phyloP scores from a whole-genome alignment of 64 coral and sea anemone genomes.

The Montipora capricornis region DNA sequence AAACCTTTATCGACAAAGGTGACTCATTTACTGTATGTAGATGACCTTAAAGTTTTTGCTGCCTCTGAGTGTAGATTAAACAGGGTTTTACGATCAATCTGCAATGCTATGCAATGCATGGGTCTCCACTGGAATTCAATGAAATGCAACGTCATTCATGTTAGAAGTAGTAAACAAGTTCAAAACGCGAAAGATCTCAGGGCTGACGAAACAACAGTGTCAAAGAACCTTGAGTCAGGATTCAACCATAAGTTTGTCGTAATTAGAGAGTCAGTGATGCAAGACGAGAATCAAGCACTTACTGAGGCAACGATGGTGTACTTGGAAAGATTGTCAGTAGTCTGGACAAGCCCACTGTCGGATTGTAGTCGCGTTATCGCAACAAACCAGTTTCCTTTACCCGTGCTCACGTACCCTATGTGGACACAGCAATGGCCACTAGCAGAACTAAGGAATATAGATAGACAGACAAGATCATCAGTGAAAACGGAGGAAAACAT shows the following conservation, averaged over 20 bases:
- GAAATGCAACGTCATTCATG: conserved; percentile 39
- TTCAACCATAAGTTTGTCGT: conserved; percentile 4
- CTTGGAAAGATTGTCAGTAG: conserved; percentile 21
- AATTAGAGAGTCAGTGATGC: not conserved
- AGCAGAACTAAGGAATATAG: not conserved
- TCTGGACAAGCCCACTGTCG: conserved; percentile 26
- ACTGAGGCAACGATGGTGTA: not conserved
- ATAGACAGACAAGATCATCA: conserved; percentile 33
- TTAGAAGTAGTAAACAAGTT: not conserved
- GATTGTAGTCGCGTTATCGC: conserved; percentile 1
- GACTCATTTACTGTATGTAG: no score
- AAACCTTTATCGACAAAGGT: no score
- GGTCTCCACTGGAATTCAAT: conserved; percentile 30
- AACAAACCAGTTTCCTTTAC: conserved; percentile 17
- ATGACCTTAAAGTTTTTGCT: no score
- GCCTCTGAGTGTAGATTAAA: no score
- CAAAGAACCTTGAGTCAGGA: not conserved
- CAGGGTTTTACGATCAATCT: not conserved
- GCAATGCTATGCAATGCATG: conserved; percentile 9
- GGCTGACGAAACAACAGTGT: no score
- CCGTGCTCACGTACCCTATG: conserved; percentile 1
- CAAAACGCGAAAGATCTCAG: not conserved
- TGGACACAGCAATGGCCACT: conserved; percentile 27
- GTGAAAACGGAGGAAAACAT: not conserved
- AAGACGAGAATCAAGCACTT: conserved; percentile 31